Conservation (phyloP, 2,113 vertebrate genomes). For the Xenopus laevis region DNA sequence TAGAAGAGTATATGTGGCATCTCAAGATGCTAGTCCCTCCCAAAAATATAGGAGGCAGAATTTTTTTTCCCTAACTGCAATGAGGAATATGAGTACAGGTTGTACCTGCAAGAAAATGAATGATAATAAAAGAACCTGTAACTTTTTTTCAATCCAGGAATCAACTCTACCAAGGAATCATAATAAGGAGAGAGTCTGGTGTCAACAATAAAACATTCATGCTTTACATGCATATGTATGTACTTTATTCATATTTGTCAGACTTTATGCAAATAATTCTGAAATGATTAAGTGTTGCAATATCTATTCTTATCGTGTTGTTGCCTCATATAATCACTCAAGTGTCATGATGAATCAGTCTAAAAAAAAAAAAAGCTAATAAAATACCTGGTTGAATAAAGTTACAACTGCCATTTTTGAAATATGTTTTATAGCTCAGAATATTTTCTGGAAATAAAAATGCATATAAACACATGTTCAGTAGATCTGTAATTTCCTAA, state of each 20-base stretch:
- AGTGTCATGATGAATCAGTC: conserved; percentile 1
- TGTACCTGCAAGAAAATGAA: no score
- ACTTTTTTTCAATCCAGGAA: not conserved
- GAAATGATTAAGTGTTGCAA: conserved; percentile 3
- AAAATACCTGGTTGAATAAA: not conserved
- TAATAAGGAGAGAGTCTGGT: not conserved
- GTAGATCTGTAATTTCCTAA: no score
- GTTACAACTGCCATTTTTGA: not conserved
- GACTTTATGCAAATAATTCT: conserved; percentile 23
- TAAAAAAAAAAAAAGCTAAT: not conserved
- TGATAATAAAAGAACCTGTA: no score
- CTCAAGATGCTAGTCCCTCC: no score
- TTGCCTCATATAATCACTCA: conserved; percentile 8
- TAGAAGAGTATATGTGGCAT: no score
- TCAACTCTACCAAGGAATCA: not conserved
- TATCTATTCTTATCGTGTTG: conserved; percentile 13
- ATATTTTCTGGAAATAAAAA: no score
- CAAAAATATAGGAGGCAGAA: no score
- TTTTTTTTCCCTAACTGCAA: no score
- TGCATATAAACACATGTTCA: no score
- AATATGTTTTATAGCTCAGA: no score
- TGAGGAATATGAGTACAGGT: no score
- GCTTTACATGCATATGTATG: conserved; percentile 25
- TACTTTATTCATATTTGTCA: conserved; percentile 35
- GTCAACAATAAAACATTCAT: conserved; percentile 20